Base-by-base conservation (phyloP, 2,888 invertebrate genomes). In the Dioctria linearis region DNA sequence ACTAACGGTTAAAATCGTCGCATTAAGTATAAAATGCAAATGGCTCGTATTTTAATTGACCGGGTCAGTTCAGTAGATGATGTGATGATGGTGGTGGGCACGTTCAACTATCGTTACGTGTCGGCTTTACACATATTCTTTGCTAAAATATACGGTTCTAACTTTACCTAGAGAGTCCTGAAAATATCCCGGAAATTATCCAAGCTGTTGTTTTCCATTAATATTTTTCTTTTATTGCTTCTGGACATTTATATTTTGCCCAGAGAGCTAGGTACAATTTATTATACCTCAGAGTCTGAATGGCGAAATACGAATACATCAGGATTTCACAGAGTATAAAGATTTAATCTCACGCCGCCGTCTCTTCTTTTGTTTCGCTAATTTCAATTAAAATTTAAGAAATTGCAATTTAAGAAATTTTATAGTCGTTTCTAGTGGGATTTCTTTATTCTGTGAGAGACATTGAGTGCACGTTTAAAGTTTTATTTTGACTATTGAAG, bases 311-410 rank as follows among this genome's bases (percentile, higher is more conserved):
- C 25, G 25, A 25, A 25, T 73, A 57, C 73, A 42, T 57, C 54
- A 73, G 59, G 25, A 73, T 42, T 73, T 57, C 37, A 73, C 73
- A 73, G 42, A 59, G 57, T 57, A 9, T n/a, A 46, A 25, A 57
- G 73, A 73, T 73, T 73, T 57, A 57, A 73, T 73, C 42, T 57
- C 57, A 59, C 40, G 59, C 59, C 13, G 73, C 13, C 25, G 25
- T 25, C 40, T 73, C 73, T 73, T 59, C 73, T 73, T 59, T 73
- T 73, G 73, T 73, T 59, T 49, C 43, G 9, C 6, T 43, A 51
- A 59, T 73, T 73, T 73, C 59, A 73, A 73, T 73, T 73, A 73
- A 57, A 54, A 11, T 54, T 54, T 54, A 54, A 54, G 13, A 3
- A 40, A 39, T 42, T 73, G 57, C 13, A 73, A 73, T 59, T 73